phyloP scores from a whole-genome alignment of 2,888 invertebrate species.

The Lepidochrysops patricia region DNA sequence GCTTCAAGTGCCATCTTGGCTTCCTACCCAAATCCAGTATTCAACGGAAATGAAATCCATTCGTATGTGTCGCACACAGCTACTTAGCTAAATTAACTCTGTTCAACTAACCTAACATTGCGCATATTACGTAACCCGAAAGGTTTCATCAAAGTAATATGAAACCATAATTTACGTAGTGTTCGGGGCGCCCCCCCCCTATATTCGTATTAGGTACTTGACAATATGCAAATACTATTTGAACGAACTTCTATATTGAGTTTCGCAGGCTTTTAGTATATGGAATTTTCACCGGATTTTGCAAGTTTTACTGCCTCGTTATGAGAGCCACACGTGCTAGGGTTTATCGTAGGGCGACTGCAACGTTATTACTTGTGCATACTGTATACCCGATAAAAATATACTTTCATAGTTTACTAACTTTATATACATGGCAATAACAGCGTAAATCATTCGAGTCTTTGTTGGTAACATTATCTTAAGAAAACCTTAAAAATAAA shows the following conservation, averaged over 20 bases:
- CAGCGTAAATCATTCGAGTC: too few species aligned
- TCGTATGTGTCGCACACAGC: not conserved
- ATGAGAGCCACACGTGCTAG: not conserved
- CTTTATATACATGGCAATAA: too few species aligned
- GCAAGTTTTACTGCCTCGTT: not conserved
- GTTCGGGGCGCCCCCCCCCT: not conserved
- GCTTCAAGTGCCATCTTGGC: too few species aligned
- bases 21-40: not conserved
- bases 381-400: too few species aligned
- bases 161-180: not conserved
- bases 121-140: not conserved
- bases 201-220: not conserved
- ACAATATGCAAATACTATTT: not conserved
- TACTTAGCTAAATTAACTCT: not conserved
- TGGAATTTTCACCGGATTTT: not conserved
- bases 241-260: not conserved
- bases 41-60: not conserved
- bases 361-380: too few species aligned
- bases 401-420: too few species aligned
- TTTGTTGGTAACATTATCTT: too few species aligned
- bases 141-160: not conserved
- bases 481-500: too few species aligned
- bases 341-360: not conserved
- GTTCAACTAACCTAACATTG: not conserved
- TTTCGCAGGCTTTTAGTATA: not conserved